Conservation (phyloP, 2,797 vertebrate genomes). For the Cryptoblepharus egeriae region DNA sequence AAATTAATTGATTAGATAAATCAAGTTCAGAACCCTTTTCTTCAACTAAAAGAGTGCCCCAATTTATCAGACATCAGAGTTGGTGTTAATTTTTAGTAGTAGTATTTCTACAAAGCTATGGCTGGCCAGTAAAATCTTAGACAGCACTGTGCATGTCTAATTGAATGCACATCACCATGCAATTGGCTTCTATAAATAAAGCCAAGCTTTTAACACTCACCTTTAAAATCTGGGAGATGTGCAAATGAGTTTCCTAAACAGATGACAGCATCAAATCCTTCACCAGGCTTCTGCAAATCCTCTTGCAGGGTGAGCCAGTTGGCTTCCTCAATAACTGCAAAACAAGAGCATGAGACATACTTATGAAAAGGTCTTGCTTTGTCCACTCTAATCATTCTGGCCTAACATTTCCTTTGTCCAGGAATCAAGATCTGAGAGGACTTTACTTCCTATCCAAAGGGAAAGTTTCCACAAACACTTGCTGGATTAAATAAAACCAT, state of each 20-base stretch:
- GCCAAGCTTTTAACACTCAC: constrained; percentile 67
- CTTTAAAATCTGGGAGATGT: constrained; percentile 96
- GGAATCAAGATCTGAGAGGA: no score
- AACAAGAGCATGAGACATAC: neutral
- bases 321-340: constrained; percentile 94
- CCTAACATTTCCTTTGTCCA: neutral
- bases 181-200: no score
- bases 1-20: no score
- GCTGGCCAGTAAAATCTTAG: no score
- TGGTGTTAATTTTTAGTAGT: no score
- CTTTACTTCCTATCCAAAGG: neutral
- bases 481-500: neutral
- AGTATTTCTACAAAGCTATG: no score
- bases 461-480: neutral
- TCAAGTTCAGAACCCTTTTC: no score
- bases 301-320: constrained; percentile 93
- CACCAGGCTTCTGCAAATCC: constrained; percentile 86
- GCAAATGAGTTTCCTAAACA: constrained; percentile 98
- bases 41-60: no score
- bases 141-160: no score
- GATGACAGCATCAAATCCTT: constrained; percentile 93
- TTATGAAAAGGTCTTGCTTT: neutral
- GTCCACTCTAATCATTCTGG: no score
- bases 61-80: no score
- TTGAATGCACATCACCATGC: neutral